Evolutionary conservation across 2,113 vertebrate genomes (phyloP).

Genomic region (Menura novaehollandiae): DNA sequence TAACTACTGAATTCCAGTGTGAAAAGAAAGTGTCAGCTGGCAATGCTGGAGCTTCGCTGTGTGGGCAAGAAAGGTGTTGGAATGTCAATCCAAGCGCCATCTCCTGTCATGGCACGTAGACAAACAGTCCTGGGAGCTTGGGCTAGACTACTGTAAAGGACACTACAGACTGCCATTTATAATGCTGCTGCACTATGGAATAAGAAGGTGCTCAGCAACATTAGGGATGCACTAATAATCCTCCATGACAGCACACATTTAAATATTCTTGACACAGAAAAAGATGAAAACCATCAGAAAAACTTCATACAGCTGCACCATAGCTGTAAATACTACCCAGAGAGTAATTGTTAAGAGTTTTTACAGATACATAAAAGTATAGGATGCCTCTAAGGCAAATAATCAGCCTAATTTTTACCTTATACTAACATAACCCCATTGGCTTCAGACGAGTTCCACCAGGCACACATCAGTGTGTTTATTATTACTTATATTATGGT

Average conservation of each 20-base stretch:
- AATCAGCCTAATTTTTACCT: not conserved
- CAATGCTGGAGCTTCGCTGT: conserved; percentile 19
- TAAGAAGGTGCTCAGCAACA: not conserved
- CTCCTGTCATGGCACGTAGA: not conserved
- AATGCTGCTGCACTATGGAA: not conserved
- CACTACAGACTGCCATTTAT: not conserved
- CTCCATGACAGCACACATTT: not conserved
- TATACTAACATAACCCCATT: not conserved
- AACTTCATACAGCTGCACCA: not conserved
- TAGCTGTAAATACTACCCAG: not conserved
- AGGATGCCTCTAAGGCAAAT: not conserved
- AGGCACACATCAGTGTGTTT: not conserved
- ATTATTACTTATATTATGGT: not conserved
- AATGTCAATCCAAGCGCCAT: conserved; percentile 45
- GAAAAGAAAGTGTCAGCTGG: conserved; percentile 61
- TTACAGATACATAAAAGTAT: not conserved
- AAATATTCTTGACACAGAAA: not conserved
- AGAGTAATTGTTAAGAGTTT: not conserved
- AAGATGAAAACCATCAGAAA: not conserved
- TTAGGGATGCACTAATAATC: not conserved
- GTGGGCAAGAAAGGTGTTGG: conserved; percentile 45
- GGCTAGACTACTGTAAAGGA: conserved; percentile 14
- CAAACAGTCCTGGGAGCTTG: not conserved
- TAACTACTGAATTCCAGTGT: conserved; percentile 26
- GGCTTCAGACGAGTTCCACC: not conserved